These are phyloP conservation scores for Cephus sareptanus DNA, from an alignment of 2,888 invertebrate genomes.

Conservation along the genomic window DNA sequence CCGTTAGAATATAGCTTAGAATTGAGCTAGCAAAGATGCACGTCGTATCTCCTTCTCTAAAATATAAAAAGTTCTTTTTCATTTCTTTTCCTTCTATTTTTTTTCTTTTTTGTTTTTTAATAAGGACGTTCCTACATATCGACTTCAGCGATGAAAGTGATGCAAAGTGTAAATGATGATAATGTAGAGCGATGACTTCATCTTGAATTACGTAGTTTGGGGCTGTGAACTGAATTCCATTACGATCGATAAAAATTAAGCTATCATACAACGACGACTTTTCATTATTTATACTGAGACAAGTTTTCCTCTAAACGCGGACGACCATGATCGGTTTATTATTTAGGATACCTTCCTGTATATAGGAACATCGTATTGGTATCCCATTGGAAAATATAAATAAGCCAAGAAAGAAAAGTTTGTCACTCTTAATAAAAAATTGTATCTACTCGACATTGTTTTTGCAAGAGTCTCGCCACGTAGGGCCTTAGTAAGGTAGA, in stretches of 20 bases:
- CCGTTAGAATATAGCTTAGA: not conserved
- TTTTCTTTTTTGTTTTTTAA: slow-evolving; percentile 12
- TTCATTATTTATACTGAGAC: not conserved
- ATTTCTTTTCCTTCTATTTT: slow-evolving; percentile 8
- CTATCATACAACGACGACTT: not conserved
- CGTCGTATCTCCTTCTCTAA: slow-evolving; percentile 5
- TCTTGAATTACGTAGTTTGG: not conserved
- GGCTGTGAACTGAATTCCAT: not conserved
- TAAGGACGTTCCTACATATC: slow-evolving; percentile 34
- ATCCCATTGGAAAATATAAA: not conserved
- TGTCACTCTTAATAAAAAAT: not conserved
- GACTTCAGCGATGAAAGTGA: not conserved
- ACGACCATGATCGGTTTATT: slow-evolving; percentile 5
- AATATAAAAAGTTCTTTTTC: slow-evolving; percentile 14
- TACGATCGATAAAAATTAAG: not conserved
- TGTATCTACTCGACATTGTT: slow-evolving; percentile 35
- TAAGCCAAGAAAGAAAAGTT: not conserved
- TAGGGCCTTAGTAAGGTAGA: slow-evolving; percentile 49
- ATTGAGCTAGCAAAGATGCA: not conserved
- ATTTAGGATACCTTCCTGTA: slow-evolving; percentile 35
- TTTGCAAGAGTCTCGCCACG: slow-evolving; percentile 52
- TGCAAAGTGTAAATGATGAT: not conserved
- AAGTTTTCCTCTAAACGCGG: not conserved
- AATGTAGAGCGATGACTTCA: not conserved
- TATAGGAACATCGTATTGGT: slow-evolving; percentile 36